Evolutionary conservation across 2,888 invertebrate genomes (phyloP).

Genomic region (Cryptocheilus praepositus): DNA sequence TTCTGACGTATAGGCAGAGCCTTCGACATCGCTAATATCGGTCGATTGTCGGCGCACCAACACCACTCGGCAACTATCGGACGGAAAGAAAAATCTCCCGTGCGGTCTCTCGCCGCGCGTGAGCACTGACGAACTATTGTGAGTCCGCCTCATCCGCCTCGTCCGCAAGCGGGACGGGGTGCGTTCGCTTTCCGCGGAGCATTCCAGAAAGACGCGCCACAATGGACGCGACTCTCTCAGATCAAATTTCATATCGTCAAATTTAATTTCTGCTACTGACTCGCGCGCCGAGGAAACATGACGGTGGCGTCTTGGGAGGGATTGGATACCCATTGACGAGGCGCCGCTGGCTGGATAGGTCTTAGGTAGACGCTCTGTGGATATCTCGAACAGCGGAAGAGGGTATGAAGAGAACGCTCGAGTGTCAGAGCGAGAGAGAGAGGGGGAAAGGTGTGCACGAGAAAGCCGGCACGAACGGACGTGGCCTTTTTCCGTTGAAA

Average conservation of each 20-base stretch:
- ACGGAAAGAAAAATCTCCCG: constrained; percentile 39
- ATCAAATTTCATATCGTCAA: constrained; percentile 55
- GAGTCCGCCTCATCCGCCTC: constrained; percentile 32
- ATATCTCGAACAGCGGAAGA: constrained; percentile 11
- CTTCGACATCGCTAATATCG: constrained; percentile 50
- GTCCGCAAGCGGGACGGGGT: constrained; percentile 16
- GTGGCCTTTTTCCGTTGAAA: constrained; percentile 51
- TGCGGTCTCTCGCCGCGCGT: constrained; percentile 31
- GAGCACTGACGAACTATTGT: constrained; percentile 64
- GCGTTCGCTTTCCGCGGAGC: background rate
- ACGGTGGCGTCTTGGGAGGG: constrained; percentile 33
- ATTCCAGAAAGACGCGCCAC: constrained; percentile 21
- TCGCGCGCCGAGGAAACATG: constrained; percentile 38
- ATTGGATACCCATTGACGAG: constrained; percentile 34
- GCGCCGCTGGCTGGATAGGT: background rate
- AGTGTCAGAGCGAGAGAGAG: too few species aligned
- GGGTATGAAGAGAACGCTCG: background rate
- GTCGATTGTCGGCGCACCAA: constrained; percentile 35
- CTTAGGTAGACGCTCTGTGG: constrained; percentile 1
- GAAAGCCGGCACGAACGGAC: constrained; percentile 32
- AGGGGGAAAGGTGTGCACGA: constrained; percentile 3
- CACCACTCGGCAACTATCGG: constrained; percentile 24
- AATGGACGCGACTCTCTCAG: constrained; percentile 29
- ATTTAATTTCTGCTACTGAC: constrained; percentile 55
- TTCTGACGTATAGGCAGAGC: constrained; percentile 26